phyloP scores from a whole-genome alignment of 2,797 vertebrate species.

The Macrochelys suwanniensis region DNA sequence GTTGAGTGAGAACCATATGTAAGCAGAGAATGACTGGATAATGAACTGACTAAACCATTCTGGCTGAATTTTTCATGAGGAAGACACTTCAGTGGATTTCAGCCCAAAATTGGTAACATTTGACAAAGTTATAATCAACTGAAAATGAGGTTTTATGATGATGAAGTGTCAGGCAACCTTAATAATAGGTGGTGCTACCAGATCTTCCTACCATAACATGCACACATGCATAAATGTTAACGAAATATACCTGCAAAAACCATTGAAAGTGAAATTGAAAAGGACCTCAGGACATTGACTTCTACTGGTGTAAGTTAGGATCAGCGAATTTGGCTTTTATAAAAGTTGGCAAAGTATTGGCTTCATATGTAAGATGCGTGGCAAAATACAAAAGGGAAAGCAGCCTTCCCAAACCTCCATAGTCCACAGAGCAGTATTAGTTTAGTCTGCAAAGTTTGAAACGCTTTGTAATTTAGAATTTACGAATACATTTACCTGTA shows the following conservation, averaged over 20 bases:
- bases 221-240: background rate
- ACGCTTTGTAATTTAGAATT: background rate
- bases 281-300: background rate
- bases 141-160: background rate
- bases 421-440: background rate
- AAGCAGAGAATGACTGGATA: background rate
- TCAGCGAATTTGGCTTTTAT: background rate
- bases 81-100: background rate
- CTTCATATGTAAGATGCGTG: background rate
- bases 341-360: background rate
- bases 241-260: background rate
- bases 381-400: background rate
- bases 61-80: background rate
- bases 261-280: background rate
- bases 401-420: background rate
- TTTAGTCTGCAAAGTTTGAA: background rate
- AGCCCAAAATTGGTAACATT: background rate
- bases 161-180: background rate
- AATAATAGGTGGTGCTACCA: background rate
- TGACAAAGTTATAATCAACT: background rate
- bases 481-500: background rate
- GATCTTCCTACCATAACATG: background rate
- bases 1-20: background rate
- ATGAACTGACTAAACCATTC: background rate
- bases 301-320: background rate